phyloP scores from a whole-genome alignment of 2,113 vertebrate species.

The Orientallactaga bullata region DNA sequence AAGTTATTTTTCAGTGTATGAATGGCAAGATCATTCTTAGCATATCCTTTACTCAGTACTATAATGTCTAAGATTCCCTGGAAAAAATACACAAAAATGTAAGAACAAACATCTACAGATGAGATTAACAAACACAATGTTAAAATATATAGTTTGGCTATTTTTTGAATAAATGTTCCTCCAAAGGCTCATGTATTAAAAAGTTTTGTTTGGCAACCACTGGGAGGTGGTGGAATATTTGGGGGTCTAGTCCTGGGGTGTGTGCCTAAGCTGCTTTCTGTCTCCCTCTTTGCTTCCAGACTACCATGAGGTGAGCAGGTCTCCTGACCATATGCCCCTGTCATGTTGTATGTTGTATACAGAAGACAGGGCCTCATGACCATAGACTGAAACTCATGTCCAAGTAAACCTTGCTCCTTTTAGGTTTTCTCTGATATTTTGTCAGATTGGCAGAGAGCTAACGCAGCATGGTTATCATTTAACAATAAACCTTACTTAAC shows the following conservation, averaged over 20 bases:
- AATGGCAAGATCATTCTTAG: slow-evolving; percentile 89
- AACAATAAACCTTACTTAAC: neutral
- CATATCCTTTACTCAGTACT: slow-evolving; percentile 90
- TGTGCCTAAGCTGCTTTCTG: neutral
- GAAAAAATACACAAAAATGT: slow-evolving; percentile 71
- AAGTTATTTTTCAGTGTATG: slow-evolving; percentile 98
- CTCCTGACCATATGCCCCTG: neutral
- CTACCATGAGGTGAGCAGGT: neutral
- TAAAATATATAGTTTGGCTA: neutral
- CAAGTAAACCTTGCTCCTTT: neutral
- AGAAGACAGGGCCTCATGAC: neutral
- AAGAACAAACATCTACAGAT: neutral
- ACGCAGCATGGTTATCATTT: neutral
- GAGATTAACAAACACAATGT: neutral
- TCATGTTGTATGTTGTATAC: no score
- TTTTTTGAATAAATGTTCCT: neutral
- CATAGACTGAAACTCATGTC: neutral
- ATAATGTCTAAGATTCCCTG: slow-evolving; percentile 98
- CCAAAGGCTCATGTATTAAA: neutral
- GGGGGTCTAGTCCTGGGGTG: neutral
- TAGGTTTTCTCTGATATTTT: neutral
- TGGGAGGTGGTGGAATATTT: neutral
- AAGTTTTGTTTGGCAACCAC: neutral
- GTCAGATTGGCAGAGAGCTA: neutral
- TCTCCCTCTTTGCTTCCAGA: neutral